Evolutionary conservation across 2,113 vertebrate species (phyloP), one percentile per base, ranked within the genome.

Genomic region (Prunella himalayana): DNA sequence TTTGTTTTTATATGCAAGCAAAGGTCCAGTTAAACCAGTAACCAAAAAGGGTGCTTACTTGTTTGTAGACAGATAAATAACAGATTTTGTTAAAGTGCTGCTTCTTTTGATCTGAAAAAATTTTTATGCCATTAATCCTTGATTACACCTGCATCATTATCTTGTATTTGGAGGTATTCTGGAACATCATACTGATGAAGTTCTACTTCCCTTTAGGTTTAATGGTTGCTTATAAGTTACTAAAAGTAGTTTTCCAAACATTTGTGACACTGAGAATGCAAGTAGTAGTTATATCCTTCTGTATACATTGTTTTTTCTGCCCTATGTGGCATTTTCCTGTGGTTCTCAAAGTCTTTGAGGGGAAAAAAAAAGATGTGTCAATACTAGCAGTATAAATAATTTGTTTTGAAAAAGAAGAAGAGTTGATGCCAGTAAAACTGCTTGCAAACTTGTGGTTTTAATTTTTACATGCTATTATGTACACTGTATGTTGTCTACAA

Each of bases 321-420:
- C 86, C 51, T 68, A 54, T 5, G 1, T 77, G 53, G 9, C 31
- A 22, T 69, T 80, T 88, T 70, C 30, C 20, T 15, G 3, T 72
- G 17, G 1, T 33, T 86, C 72, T 77, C 57, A 7, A 65, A 60
- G 21, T 54, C 30, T 54, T 79, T 1, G 39, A 15, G 25, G 9
- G 4, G 6, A 1, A 10, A n/a, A n/a, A n/a, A 39, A 59, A 42
- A 15, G 6, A 31, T 8, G 0, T 27, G 21, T 66, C 16, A n/a
- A 49, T 77, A 24, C 42, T 61, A 45, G n/a, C 33, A 47, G 39
- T 81, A 54, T 69, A 81, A 73, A 51, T 77, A 39, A 44, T 53
- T 31, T 47, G 21, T 86, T 92, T 94, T 89, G 39, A 47, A 86
- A 84, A 70, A 42, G 27, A 77, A 54, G 12, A 80, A 61, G 64